Evolutionary conservation across 2,113 vertebrate genomes (phyloP), one percentile per base, ranked within the genome.

Genomic region (Otus sunia): DNA sequence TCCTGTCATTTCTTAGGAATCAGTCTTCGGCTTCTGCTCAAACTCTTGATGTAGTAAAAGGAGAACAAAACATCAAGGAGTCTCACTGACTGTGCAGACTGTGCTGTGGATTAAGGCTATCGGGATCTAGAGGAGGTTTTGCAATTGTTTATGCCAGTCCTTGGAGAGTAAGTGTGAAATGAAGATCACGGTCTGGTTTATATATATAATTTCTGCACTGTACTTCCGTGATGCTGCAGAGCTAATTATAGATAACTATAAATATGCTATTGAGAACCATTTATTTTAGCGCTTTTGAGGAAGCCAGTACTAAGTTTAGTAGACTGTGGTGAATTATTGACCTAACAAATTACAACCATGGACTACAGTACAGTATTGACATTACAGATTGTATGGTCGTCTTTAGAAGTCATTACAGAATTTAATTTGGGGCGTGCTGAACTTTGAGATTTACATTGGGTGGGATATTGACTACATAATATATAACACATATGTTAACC

Each of bases 321-420:
- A 91, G 92, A 50, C 81, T 90, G 53, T 67, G 75, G 58, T 91
- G 91, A 96, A 76, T 97, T 96, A 95, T 85, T 97, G 97, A 94
- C 91, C 7, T 84, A 92, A 83, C 56, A 85, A 95, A 88, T 94
- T 92, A 91, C 41, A 86, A 50, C 62, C 20, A 7, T 23, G 50
- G 74, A 58, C 62, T 81, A 5, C 62, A 47, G 77, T 41, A 26
- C 2, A 26, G 21, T 92, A 80, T 96, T 96, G 96, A 94, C 87
- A 74, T 92, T 86, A 76, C 53, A 66, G 91, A 86, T 82, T 90
- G 53, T 86, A 37, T 13, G 20, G 53, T 73, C 13, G 1, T 76
- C 87, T 91, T 95, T 76, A 91, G 84, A 80, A 95, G 84, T 76
- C 80, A 69, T 95, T 94, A 91, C 19, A 37, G 80, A 71, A 82